Evolutionary conservation across 2,888 invertebrate species (phyloP), one percentile per base, ranked within the genome.

Genomic region (Drosophila lutescens): DNA sequence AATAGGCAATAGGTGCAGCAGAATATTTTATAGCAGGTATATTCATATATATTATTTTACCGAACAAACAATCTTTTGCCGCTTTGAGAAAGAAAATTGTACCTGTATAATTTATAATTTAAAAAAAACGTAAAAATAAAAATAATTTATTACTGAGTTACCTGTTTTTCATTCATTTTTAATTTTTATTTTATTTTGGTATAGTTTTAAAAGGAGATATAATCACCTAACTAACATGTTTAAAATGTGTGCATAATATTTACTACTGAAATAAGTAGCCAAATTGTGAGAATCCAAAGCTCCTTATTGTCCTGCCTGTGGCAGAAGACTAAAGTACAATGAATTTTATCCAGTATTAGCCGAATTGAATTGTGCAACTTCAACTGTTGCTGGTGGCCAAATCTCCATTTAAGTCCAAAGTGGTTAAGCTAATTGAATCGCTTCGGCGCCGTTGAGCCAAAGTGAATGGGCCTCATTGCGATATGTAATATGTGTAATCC

Each of bases 401-500:
- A 54, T 59, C 32, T 17, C 40, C 17, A 54, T 54, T 59, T 17
- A 60, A 59, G 34, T 43, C 23, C 13, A 49, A 60, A 63, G 54
- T 36, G 63, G 15, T 63, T 63, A 53, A 40, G 65, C 47, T 66
- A 66, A 66, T 66, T 66, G 55, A 66, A 66, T 66, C 54, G 65
- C 54, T 65, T 66, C 54, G 65, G 17, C 23, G 54, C 26, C 47
- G 69, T 53, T 43, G 20, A 47, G 54, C 47, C 56, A 46, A 56
- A 47, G 62, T 47, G 55, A 71, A 71, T 62, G 63, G 68, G 54
- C 46, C 50, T 56, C 70, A 71, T 70, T 70, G 62, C 70, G 63
- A 71, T 62, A 54, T 66, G 66, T 62, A 66, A 55, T 66, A 7
- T 2, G 20, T 59, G 58, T 59, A 59, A 59, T 71, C 68, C 60